Base-by-base conservation (phyloP, 2,797 vertebrate genomes). In the Lepilemur ruficaudatus region DNA sequence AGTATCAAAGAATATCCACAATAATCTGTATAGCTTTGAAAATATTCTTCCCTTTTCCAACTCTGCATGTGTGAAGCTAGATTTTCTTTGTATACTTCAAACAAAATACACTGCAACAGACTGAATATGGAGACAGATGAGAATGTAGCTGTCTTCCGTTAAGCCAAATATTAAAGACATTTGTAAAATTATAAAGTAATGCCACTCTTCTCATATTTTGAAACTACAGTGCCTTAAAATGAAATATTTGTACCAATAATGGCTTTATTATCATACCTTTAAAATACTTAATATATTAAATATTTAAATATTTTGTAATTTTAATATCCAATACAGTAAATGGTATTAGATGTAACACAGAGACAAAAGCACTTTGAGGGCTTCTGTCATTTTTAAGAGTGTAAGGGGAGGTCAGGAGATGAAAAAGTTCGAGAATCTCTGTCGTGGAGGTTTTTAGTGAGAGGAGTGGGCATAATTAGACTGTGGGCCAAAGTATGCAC, bases 231-330 rank as follows among this genome's bases (percentile, higher is more conserved):
- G 59, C 73, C n/a, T 82, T 95, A 59, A 72, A 85, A 92, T 85
- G 3, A 96, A 86, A 69, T 87, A 94, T 52, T 82, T 61, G 20
- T 38, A 67, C 65, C 13, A 43, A 86, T n/a, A 92, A 91, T 90
- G 2, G 22, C 30, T 35, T 85, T 76, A 65, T 35, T 78, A 75
- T 61, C 8, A 67, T 91, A 17, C 81, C 15, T 85, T 93, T 67
- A 95, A 88, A 61, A 78, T 59, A 17, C 86, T 82, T 81, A 80
- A 22, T 46, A 46, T 67, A 82, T 70, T 20, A 55, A 75, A 38
- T 61, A 59, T 88, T 92, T 59, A 89, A 88, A 48, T 10, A 50
- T 22, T 69, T 85, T 78, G 35, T 14, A 32, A 69, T 59, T 80
- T 94, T 91, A 57, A 41, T 38, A 67, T 55, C 12, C n/a, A 67